phyloP scores from a whole-genome alignment of 64 coral and sea anemone genomes.

The Porites australiensis region DNA sequence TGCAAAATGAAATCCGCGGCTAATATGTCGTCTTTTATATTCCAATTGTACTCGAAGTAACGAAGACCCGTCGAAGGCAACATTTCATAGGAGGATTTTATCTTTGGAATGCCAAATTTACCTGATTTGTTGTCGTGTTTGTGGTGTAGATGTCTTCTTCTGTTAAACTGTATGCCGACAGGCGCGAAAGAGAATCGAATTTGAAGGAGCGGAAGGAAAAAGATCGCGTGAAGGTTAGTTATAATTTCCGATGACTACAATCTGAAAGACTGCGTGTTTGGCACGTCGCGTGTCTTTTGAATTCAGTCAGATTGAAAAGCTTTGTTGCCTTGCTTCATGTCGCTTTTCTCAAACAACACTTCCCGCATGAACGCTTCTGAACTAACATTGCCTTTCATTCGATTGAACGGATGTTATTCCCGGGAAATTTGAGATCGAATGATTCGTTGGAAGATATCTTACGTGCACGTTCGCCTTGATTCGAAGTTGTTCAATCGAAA shows the following conservation, averaged over 20 bases:
- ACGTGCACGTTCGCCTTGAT: not conserved
- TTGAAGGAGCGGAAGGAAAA: not conserved
- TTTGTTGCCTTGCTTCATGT: conserved; percentile 21
- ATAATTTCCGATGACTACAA: conserved; percentile 51
- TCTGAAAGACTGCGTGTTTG: conserved; percentile 36
- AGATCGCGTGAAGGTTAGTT: conserved; percentile 53
- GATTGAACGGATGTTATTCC: conserved; percentile 46
- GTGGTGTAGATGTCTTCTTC: conserved; percentile 4
- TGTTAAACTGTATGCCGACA: not conserved
- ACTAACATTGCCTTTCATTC: conserved; percentile 30
- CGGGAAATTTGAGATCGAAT: conserved; percentile 68
- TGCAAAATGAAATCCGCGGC: conserved; percentile 82
- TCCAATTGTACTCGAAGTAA: conserved; percentile 61
- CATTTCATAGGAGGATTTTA: conserved; percentile 1
- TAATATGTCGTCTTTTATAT: conserved; percentile 77
- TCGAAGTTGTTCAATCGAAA: not conserved
- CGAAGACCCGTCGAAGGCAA: conserved; percentile 35
- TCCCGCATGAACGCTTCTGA: conserved; percentile 35
- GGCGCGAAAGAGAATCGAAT: conserved; percentile 40
- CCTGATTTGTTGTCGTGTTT: not conserved
- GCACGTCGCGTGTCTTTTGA: conserved; percentile 40
- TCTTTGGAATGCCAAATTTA: not conserved
- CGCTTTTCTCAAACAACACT: conserved; percentile 44
- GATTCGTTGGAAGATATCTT: not conserved
- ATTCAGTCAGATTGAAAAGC: conserved; percentile 33